Evolutionary conservation across 2,113 vertebrate species (phyloP).

Genomic region (Campylorhamphus procurvoides): DNA sequence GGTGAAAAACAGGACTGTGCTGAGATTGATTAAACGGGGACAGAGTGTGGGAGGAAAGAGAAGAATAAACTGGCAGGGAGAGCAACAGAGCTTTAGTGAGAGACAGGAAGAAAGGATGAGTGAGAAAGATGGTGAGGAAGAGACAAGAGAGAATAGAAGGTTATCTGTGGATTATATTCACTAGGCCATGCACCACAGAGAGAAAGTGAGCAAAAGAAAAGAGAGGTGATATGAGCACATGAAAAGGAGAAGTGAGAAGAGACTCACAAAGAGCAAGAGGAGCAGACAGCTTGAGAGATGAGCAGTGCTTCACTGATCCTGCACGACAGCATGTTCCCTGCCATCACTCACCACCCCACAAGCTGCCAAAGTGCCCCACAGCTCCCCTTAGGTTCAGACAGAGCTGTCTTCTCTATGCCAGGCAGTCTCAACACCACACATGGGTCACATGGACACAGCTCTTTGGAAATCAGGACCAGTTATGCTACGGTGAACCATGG

Average conservation of each 20-base stretch:
- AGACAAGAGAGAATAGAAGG: slow-evolving; percentile 4
- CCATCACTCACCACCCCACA: slow-evolving; percentile 14
- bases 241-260: slow-evolving; percentile 24
- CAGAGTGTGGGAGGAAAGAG: slow-evolving; percentile 54
- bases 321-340: slow-evolving; percentile 7
- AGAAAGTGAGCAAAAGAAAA: slow-evolving; percentile 5
- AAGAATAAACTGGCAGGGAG: slow-evolving; percentile 49
- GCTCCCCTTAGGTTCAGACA: background rate
- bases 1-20: slow-evolving; percentile 18
- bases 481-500: rapidly evolving
- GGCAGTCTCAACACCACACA: background rate
- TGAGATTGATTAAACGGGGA: slow-evolving; percentile 59
- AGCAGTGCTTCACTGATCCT: background rate
- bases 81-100: slow-evolving; percentile 44
- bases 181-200: background rate
- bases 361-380: background rate
- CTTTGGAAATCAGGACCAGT: background rate
- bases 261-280: slow-evolving; percentile 12
- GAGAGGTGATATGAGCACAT: slow-evolving; percentile 5
- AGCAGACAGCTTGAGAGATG: slow-evolving; percentile 22
- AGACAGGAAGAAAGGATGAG: slow-evolving; percentile 51
- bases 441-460: background rate
- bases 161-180: background rate
- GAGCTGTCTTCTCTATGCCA: background rate
- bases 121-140: slow-evolving; percentile 7